Evolutionary conservation across 2,113 vertebrate species (phyloP).

Genomic region (Urocitellus parryii): DNA sequence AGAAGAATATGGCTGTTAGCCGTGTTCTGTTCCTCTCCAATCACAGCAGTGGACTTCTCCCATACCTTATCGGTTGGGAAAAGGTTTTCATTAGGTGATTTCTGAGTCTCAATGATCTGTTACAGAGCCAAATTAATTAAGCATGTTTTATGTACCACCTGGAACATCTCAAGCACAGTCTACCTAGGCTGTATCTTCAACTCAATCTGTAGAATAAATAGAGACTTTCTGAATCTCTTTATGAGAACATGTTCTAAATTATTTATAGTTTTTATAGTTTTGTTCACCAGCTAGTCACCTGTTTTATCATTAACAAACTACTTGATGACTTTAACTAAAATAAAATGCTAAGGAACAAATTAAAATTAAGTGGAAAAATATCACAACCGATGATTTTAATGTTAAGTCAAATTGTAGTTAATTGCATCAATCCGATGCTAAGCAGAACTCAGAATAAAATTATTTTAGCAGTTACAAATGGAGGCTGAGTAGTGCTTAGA

Average conservation of each 20-base stretch:
- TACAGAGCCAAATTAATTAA: not conserved
- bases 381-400: not conserved
- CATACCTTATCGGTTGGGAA: not conserved
- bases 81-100: not conserved
- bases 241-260: not conserved
- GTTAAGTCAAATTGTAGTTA: not conserved
- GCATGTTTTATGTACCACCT: not conserved
- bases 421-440: not conserved
- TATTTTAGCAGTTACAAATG: not conserved
- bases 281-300: not conserved
- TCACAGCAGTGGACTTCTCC: not conserved
- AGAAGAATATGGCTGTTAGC: too few species aligned
- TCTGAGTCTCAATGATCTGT: not conserved
- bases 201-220: not conserved
- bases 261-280: not conserved
- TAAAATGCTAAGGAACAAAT: not conserved
- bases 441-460: not conserved
- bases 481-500: not conserved
- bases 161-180: not conserved
- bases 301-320: not conserved
- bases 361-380: conserved; percentile 14
- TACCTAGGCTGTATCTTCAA: not conserved
- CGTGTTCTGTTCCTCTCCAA: not conserved
- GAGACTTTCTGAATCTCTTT: not conserved
- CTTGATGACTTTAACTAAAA: not conserved